Base-by-base conservation (phyloP, 1,140 invertebrate genomes). In the Anoplolepis gracilipes region DNA sequence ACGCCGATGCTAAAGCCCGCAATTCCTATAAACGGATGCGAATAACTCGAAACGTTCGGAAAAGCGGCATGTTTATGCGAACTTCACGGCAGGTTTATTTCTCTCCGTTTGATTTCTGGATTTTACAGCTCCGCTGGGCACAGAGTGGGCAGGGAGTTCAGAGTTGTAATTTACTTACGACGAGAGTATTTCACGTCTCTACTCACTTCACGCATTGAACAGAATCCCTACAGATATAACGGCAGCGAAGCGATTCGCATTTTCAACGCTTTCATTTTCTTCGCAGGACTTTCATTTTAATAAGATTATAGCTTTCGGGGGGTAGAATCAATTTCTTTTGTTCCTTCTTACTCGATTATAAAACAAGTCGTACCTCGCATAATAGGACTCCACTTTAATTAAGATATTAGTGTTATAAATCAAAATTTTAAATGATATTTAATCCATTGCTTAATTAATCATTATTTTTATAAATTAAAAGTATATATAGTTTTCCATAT, bases 101-200 rank as follows among this genome's bases (percentile, higher is more conserved):
- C 42, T 28, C 61, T 53, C 7, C 46, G 53, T 69, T 62, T 75
- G 61, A 67, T 73, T 85, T 78, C 46, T 65, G 16, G 28, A 64
- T 61, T 59, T 53, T 69, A 49, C 75, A 53, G 28, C 61, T 53
- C 30, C 64, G 36, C 55, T 46, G 46, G 55, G 46, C 53, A 33
- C 25, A 42, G 22, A 55, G 42, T 46, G 53, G 16, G 25, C 53
- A 39, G 22, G 25, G 69, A 78, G 10, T 59, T 59, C 19, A 72
- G 46, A 7, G 42, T 67, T 28, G 70, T 88, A 87, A 88, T 90
- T 78, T 90, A 85, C 85, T 90, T 88, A 88, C 33, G 6, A 42
- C 59, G 59, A 25, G 76, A 87, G 36, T 82, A 72, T 75, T 84
- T 72, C 65, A 70, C 36, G 33, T 36, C n/a, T 39, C 42, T 28